Percentiles rank a stretch among this genome's conserved stretches.
Conservation (phyloP, 2,888 invertebrate species). For the Homarus gammarus region DNA sequence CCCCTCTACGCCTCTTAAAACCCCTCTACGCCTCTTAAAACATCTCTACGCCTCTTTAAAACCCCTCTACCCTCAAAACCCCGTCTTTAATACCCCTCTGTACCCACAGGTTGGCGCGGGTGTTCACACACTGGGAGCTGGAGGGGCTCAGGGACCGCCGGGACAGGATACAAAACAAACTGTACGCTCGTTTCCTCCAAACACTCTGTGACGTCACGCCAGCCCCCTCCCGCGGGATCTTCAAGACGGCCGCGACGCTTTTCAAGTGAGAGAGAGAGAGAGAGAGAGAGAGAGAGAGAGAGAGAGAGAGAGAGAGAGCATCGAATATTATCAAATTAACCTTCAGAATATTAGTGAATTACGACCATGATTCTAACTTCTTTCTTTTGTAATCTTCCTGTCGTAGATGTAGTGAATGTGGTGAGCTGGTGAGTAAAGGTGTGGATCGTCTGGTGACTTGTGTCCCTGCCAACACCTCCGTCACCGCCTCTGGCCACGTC, state of each 20-base stretch:
- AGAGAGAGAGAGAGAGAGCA: no score
- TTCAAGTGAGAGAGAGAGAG: constrained; percentile 86
- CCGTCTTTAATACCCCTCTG: not conserved
- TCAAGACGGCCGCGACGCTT: constrained; percentile 87
- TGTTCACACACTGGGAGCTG: constrained; percentile 92
- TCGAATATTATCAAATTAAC: no score
- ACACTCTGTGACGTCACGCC: constrained; percentile 88
- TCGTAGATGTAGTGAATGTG: constrained; percentile 81
- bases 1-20: no score
- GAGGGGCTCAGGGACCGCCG: constrained; percentile 91
- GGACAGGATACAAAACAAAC: constrained; percentile 91
- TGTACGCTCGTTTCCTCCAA: constrained; percentile 90
- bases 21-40: no score
- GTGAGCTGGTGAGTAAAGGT: constrained; percentile 86
- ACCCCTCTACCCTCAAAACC: no score
- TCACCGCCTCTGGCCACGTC: constrained; percentile 87
- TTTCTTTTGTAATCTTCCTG: not conserved
- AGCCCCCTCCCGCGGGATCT: constrained; percentile 89
- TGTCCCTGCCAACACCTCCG: constrained; percentile 83
- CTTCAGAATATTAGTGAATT: no score
- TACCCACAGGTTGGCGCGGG: constrained; percentile 86
- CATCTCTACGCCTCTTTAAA: no score
- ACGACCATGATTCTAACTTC: no score
- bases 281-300: no score
- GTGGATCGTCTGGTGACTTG: constrained; percentile 87